Evolutionary conservation across 2,888 invertebrate genomes (phyloP).

Genomic region (Pinctada fucata): DNA sequence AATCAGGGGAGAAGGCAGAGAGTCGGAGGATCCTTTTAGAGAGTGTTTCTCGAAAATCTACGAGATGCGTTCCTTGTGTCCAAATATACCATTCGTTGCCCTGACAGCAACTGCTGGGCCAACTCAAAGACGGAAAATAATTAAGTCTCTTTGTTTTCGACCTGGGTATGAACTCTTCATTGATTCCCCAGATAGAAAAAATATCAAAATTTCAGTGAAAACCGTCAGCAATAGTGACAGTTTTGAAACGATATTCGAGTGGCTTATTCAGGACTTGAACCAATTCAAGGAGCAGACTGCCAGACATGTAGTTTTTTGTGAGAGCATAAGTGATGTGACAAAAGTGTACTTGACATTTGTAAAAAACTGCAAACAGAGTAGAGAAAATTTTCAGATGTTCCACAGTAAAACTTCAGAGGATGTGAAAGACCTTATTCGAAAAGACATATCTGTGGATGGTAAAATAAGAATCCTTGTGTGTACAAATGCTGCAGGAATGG

Average conservation of each 20-base stretch:
- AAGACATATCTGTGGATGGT: constrained; percentile 38
- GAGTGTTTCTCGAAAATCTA: constrained; percentile 19
- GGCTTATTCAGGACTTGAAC: no score
- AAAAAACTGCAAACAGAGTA: constrained; percentile 16
- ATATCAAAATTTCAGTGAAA: no score
- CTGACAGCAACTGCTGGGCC: constrained; percentile 33
- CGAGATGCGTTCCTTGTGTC: constrained; percentile 26
- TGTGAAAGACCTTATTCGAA: constrained; percentile 38
- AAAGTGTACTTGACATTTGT: constrained; percentile 28
- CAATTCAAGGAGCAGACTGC: no score
- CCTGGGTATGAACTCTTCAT: no score
- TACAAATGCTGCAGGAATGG: constrained; percentile 46
- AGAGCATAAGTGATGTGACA: background rate
- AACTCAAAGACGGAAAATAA: constrained; percentile 26
- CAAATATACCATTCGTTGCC: constrained; percentile 11
- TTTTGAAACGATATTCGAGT: no score
- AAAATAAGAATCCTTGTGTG: constrained; percentile 42
- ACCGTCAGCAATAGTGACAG: no score
- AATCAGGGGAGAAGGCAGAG: constrained; percentile 21
- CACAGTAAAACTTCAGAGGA: constrained; percentile 41
- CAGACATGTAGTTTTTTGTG: no score
- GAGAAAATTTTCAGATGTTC: constrained; percentile 38
- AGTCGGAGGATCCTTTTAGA: constrained; percentile 22
- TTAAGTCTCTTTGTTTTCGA: no score
- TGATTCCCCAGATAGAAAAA: no score